phyloP scores from a whole-genome alignment of 2,797 vertebrate species.

The Momotus momota region DNA sequence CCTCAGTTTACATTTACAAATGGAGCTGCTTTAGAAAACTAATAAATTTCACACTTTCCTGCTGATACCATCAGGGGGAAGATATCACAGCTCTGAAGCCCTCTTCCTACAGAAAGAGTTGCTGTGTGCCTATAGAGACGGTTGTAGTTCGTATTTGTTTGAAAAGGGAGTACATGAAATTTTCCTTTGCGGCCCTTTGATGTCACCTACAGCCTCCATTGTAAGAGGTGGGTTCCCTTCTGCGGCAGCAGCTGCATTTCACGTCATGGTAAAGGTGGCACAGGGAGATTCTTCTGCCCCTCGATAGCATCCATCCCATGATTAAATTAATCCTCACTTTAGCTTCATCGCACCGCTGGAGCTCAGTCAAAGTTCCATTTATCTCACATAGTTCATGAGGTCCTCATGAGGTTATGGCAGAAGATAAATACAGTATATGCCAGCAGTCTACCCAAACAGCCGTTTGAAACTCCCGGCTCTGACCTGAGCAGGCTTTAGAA shows the following conservation, averaged over 20 bases:
- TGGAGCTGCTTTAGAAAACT: not conserved
- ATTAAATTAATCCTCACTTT: not conserved
- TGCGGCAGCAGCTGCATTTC: not conserved
- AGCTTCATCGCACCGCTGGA: not conserved
- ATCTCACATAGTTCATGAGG: not conserved
- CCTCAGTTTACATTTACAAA: not conserved
- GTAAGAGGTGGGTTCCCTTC: not conserved
- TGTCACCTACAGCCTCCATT: not conserved
- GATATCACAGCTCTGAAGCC: not conserved
- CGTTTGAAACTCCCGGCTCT: not conserved
- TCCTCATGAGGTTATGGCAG: not conserved
- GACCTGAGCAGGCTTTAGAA: not conserved
- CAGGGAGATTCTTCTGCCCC: not conserved
- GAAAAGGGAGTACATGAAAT: not conserved
- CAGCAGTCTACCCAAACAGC: not conserved
- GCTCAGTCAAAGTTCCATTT: not conserved
- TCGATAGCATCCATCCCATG: rapidly evolving
- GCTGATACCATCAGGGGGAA: not conserved
- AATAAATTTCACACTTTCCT: not conserved
- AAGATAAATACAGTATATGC: not conserved
- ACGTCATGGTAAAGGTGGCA: not conserved
- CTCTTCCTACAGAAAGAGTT: not conserved
- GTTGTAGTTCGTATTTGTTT: not conserved
- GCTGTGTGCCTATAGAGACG: not conserved
- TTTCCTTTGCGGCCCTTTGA: not conserved